phyloP scores from a whole-genome alignment of 2,888 invertebrate species.

The Scaptomyza polygonia region DNA sequence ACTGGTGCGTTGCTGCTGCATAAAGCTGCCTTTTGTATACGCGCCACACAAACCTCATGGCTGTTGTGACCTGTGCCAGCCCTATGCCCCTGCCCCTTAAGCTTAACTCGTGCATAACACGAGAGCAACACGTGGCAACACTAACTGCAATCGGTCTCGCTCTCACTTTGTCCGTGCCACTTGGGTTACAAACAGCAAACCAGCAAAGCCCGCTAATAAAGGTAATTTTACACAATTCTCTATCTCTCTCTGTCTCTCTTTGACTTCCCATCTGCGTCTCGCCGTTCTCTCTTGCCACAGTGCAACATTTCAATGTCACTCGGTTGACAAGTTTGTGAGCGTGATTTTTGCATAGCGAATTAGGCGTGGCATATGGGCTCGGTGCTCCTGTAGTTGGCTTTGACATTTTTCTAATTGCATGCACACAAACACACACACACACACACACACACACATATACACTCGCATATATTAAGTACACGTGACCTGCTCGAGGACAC shows the following conservation, averaged over 20 bases:
- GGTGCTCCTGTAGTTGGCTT: conserved; percentile 47
- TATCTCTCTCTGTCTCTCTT: conserved; percentile 1
- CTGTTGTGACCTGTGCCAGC: conserved; percentile 33
- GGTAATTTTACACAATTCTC: conserved; percentile 63
- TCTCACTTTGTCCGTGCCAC: not conserved
- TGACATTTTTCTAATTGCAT: conserved; percentile 70
- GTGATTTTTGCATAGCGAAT: conserved; percentile 63
- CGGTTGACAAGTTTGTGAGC: conserved; percentile 57
- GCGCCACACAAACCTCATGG: conserved; percentile 17
- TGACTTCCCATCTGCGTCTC: not conserved
- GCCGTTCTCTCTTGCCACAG: too few species aligned
- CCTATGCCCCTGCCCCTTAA: conserved; percentile 1
- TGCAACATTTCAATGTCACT: conserved; percentile 70
- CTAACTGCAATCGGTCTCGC: conserved; percentile 4
- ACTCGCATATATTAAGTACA: conserved; percentile 4
- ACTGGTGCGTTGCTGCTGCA: conserved; percentile 19
- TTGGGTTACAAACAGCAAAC: not conserved
- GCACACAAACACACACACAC: conserved; percentile 26
- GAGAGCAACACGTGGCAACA: conserved; percentile 66
- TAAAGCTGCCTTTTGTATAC: conserved; percentile 32
- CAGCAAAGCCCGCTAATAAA: conserved; percentile 66
- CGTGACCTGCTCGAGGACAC: conserved; percentile 36
- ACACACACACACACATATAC: conserved; percentile 3
- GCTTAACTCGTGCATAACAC: conserved; percentile 49
- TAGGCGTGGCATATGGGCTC: conserved; percentile 26